These are phyloP conservation scores for Agrotis exclamationis DNA, from an alignment of 2,888 invertebrate genomes.

Conservation along the genomic window DNA sequence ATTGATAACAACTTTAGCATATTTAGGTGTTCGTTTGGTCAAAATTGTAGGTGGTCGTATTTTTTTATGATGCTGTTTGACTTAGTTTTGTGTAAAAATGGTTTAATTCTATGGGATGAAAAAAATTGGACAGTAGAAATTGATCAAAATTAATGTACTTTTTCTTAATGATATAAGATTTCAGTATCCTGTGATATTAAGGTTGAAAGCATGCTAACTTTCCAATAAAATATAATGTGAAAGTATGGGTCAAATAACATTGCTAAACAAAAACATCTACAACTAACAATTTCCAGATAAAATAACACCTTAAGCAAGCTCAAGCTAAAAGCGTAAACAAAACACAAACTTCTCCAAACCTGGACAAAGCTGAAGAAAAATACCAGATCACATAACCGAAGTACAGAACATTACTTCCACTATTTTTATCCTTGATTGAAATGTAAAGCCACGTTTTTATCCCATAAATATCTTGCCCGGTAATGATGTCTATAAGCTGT, in stretches of 20 bases:
- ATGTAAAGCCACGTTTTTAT: constrained; percentile 82
- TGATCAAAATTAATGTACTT: no score
- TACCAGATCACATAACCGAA: constrained; percentile 55
- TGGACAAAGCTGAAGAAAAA: constrained; percentile 39
- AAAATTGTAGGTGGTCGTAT: no score
- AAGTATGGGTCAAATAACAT: background rate
- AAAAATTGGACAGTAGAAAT: no score
- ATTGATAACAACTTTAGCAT: no score
- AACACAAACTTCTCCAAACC: constrained; percentile 11
- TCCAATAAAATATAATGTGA: background rate
- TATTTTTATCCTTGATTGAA: constrained; percentile 82
- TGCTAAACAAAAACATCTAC: background rate
- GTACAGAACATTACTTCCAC: constrained; percentile 64
- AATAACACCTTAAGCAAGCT: constrained; percentile 11
- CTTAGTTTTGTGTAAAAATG: no score
- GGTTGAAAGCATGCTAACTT: no score
- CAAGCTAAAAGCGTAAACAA: constrained; percentile 38
- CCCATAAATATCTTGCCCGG: constrained; percentile 85
- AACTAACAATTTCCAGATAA: constrained; percentile 13
- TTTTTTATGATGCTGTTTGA: no score
- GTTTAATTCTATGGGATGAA: no score
- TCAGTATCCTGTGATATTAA: no score
- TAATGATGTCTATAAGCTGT: constrained; percentile 86
- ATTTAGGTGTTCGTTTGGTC: no score
- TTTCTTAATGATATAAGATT: no score